Conservation (phyloP, 2,797 vertebrate species). For the Lemur catta region DNA sequence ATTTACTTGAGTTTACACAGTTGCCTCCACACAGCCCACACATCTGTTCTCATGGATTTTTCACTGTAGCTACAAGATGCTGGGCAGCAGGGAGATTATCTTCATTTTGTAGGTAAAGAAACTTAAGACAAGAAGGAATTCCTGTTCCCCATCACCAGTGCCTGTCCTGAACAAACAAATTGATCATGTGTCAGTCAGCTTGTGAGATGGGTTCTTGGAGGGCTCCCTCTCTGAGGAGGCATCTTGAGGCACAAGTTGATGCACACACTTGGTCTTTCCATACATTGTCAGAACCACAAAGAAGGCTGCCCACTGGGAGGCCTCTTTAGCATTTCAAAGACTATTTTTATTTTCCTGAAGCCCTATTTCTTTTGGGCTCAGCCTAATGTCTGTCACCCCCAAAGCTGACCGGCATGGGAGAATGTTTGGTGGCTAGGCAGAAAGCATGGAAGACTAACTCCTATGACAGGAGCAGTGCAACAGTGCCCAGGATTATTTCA, state of each 20-base stretch:
- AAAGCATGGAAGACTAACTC: neutral
- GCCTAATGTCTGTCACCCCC: neutral
- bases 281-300: neutral
- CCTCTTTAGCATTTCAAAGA: neutral
- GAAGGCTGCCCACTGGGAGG: neutral
- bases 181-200: neutral
- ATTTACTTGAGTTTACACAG: neutral
- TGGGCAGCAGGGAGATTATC: neutral
- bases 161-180: neutral
- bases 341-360: neutral
- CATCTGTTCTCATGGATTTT: conserved; percentile 26
- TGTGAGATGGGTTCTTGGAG: neutral
- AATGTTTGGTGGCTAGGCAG: neutral
- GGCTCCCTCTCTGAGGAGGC: neutral
- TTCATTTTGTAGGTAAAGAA: conserved; percentile 11
- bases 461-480: neutral
- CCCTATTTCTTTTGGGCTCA: neutral
- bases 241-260: conserved; percentile 19
- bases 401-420: neutral
- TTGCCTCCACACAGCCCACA: neutral
- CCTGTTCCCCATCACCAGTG: neutral
- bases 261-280: neutral
- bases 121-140: conserved; percentile 18
- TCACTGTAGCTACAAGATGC: neutral
- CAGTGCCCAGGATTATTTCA: neutral